Evolutionary conservation across 2,888 invertebrate genomes (phyloP).

Genomic region (Lissonota sp.): DNA sequence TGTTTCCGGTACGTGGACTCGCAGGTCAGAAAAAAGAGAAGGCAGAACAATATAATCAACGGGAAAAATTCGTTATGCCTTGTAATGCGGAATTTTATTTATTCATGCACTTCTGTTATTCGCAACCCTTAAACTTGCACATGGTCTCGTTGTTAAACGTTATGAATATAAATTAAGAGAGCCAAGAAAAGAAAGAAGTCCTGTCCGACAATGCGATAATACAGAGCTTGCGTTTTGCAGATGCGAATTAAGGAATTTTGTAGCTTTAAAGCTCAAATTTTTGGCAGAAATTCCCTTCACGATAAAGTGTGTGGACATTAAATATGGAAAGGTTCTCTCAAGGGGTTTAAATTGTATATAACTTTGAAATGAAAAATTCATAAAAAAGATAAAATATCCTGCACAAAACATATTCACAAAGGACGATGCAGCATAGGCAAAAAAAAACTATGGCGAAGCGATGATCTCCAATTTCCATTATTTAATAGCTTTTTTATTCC

Average conservation of each 20-base stretch:
- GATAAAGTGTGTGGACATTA: slow-evolving; percentile 17
- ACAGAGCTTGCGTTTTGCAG: slow-evolving; percentile 13
- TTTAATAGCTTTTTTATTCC: background rate
- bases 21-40: background rate
- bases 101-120: background rate
- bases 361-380: too few species aligned
- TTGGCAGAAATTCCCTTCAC: too few species aligned
- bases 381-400: too few species aligned
- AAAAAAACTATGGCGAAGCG: too few species aligned
- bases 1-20: too few species aligned
- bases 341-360: too few species aligned
- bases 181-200: background rate
- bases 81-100: slow-evolving; percentile 31
- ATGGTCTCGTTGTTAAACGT: slow-evolving; percentile 11
- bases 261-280: background rate
- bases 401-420: too few species aligned
- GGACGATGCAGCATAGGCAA: too few species aligned
- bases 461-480: too few species aligned
- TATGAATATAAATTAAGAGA: background rate
- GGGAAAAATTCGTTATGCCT: slow-evolving; percentile 31
- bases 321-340: too few species aligned
- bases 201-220: slow-evolving; percentile 44
- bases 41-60: slow-evolving; percentile 15
- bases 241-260: slow-evolving; percentile 13
- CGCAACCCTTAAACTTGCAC: slow-evolving; percentile 38